Evolutionary conservation across 2,113 vertebrate species (phyloP).

Genomic region (Ciconia stormi): DNA sequence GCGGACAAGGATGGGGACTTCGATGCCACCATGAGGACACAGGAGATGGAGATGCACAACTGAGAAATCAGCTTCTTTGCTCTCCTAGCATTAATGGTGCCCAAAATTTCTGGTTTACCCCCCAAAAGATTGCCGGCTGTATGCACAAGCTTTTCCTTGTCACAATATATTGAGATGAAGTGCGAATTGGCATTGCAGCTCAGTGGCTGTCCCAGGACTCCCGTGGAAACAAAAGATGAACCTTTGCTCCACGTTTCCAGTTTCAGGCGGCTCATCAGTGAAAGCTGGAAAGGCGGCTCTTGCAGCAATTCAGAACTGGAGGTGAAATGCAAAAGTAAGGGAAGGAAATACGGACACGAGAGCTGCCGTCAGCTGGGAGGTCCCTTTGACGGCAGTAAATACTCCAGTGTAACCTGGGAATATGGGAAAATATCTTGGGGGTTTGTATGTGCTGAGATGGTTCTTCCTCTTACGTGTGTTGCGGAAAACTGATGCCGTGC

Average conservation of each 20-base stretch:
- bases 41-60: background rate
- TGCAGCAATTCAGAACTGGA: background rate
- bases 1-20: no score
- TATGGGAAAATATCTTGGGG: background rate
- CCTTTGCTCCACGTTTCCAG: background rate
- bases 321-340: background rate
- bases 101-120: background rate
- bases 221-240: background rate
- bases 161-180: rapidly evolving
- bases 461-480: background rate
- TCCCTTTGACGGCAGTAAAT: background rate
- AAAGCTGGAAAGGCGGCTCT: background rate
- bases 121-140: no score
- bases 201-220: background rate
- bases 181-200: no score
- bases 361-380: background rate
- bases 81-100: background rate
- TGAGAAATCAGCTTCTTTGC: background rate
- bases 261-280: background rate
- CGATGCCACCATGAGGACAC: background rate
- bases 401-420: background rate
- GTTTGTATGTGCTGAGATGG: background rate
- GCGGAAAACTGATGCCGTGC: background rate
- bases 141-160: background rate
- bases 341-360: background rate